phyloP scores from a whole-genome alignment of 2,797 vertebrate genomes.

The Fistularia tabacaria region DNA sequence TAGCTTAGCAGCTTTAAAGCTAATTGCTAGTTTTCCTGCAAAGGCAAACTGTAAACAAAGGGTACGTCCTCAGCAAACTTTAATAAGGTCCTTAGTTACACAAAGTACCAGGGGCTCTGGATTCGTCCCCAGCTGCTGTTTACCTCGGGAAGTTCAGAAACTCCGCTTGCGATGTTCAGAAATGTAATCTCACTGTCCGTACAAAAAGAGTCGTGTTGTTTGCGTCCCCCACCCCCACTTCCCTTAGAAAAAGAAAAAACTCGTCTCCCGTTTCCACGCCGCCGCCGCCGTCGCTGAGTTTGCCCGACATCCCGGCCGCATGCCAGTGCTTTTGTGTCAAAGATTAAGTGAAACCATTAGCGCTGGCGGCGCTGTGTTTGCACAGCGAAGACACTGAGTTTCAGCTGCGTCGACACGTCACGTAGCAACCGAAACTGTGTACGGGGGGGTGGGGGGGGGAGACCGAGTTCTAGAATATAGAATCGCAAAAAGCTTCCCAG shows the following conservation, averaged over 20 bases:
- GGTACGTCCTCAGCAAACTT: conserved; percentile 31
- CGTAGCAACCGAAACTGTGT: conserved; percentile 24
- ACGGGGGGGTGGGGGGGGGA: too few relatives aligned
- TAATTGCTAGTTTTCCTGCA: conserved; percentile 43
- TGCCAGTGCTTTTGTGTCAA: conserved; percentile 75
- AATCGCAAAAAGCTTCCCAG: too few relatives aligned
- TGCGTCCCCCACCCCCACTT: too few relatives aligned
- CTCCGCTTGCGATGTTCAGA: conserved; percentile 23
- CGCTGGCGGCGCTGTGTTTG: conserved; percentile 70
- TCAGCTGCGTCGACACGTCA: conserved; percentile 68
- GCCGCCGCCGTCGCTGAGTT: conserved; percentile 41
- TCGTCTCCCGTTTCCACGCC: not conserved
- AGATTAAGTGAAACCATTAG: conserved; percentile 77
- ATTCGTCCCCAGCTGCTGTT: conserved; percentile 30
- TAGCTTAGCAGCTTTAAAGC: conserved; percentile 6
- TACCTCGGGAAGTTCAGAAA: conserved; percentile 28
- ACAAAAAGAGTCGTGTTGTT: too few relatives aligned
- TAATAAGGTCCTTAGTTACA: conserved; percentile 39
- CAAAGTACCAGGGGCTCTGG: conserved; percentile 26
- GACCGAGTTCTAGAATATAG: too few relatives aligned
- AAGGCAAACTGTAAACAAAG: conserved; percentile 53
- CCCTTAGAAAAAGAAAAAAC: conserved; percentile 12
- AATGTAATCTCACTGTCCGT: too few relatives aligned
- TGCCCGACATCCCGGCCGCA: conserved; percentile 63
- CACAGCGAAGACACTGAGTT: conserved; percentile 62